Evolutionary conservation across 2,797 vertebrate species (phyloP).

Genomic region (Neoniphon sammara): DNA sequence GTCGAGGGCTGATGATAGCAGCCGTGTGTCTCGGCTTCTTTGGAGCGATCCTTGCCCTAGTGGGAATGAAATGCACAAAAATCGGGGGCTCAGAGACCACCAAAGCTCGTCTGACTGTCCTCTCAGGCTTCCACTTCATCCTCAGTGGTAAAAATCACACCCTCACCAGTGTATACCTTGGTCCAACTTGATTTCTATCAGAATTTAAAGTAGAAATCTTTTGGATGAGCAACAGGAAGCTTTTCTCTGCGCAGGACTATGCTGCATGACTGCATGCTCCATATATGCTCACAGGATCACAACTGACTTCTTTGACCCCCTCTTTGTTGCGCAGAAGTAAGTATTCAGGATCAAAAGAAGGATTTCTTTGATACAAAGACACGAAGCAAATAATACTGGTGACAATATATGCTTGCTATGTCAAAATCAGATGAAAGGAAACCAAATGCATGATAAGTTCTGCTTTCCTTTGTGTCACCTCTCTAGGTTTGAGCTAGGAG

Average conservation of each 20-base stretch:
- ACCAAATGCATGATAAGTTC: not conserved
- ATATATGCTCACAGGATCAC: conserved; percentile 97
- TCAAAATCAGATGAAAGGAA: conserved; percentile 18
- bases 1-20: conserved; percentile 93
- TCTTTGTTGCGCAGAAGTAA: conserved; percentile 96
- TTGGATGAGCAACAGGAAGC: not conserved
- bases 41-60: conserved; percentile 87
- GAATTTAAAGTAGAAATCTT: conserved; percentile 5
- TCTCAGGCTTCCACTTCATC: conserved; percentile 91
- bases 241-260: conserved; percentile 84
- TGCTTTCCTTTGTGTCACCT: not conserved
- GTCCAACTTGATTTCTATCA: conserved; percentile 1
- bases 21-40: conserved; percentile 94
- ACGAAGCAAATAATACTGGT: not conserved
- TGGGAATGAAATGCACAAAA: conserved; percentile 98
- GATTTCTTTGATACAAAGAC: conserved; percentile 1
- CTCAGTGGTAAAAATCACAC: conserved; percentile 86
- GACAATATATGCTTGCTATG: too few relatives aligned
- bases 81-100: conserved; percentile 90
- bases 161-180: too few relatives aligned
- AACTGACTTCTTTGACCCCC: conserved; percentile 96
- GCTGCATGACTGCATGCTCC: conserved; percentile 92
- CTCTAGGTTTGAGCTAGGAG: conserved; percentile 85
- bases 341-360: conserved; percentile 57
- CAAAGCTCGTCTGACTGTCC: conserved; percentile 90